Conservation (phyloP, 2,888 invertebrate species). For the Tenthredo scrophulariae region DNA sequence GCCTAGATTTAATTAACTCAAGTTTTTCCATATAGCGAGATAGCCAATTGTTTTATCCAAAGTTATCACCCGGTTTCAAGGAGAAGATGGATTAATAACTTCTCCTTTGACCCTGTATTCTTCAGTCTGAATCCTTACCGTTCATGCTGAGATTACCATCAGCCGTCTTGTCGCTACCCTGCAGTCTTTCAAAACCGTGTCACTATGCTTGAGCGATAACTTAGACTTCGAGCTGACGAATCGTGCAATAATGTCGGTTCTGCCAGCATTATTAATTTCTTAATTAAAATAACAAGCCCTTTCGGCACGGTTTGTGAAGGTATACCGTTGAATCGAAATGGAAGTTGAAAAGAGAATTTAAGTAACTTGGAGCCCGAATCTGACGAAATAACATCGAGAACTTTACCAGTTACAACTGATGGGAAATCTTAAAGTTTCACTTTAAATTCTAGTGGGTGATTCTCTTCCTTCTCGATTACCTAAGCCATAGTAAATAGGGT, state of each 20-base stretch:
- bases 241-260: not conserved
- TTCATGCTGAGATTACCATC: not conserved
- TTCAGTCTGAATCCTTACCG: not conserved
- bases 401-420: constrained; percentile 26
- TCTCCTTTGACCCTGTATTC: constrained; percentile 3
- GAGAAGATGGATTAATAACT: not conserved
- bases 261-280: constrained; percentile 2
- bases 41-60: constrained; percentile 1
- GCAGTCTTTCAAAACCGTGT: not conserved
- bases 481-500: constrained; percentile 2
- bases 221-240: not conserved
- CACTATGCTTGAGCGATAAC: not conserved
- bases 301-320: not conserved
- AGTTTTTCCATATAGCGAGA: not conserved
- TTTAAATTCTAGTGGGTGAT: not conserved
- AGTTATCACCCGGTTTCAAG: constrained; percentile 9
- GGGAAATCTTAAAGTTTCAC: constrained; percentile 24
- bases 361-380: not conserved
- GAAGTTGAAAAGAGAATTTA: not conserved
- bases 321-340: constrained; percentile 1
- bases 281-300: constrained; percentile 22
- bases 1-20: not conserved
- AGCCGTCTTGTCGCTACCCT: not conserved
- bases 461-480: constrained; percentile 1
- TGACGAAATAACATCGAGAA: constrained; percentile 23